These are phyloP conservation scores for Hepsetus odoe DNA, from an alignment of 2,113 vertebrate genomes.

Conservation along the genomic window DNA sequence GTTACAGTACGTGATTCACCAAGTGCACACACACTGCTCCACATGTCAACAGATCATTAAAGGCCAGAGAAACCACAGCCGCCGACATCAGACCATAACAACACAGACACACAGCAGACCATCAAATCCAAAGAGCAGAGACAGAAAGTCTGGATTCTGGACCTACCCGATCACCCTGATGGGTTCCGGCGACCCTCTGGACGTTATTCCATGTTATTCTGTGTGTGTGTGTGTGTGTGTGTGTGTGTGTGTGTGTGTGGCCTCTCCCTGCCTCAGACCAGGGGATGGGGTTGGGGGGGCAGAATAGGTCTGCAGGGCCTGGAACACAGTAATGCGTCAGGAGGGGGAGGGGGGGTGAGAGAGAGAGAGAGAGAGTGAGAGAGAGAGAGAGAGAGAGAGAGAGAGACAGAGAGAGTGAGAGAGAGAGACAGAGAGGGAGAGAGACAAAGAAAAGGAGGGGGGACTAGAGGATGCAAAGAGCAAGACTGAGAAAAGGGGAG, in stretches of 20 bases:
- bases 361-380: slow-evolving; percentile 31
- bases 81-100: not conserved
- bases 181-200: slow-evolving; percentile 37
- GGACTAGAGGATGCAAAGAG: too few relatives aligned
- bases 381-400: not conserved
- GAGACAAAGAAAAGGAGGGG: not conserved
- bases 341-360: slow-evolving; percentile 32
- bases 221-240: slow-evolving; percentile 29
- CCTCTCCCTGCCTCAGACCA: slow-evolving; percentile 57
- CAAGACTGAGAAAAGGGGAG: too few relatives aligned
- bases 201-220: slow-evolving; percentile 47
- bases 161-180: slow-evolving; percentile 42
- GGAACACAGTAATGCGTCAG: slow-evolving; percentile 64
- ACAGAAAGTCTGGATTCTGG: not conserved
- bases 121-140: not conserved
- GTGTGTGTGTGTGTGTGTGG: slow-evolving; percentile 35
- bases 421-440: too few relatives aligned
- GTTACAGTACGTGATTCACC: too few relatives aligned
- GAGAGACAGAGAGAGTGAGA: too few relatives aligned
- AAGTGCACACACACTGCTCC: too few relatives aligned
- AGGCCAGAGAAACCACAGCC: slow-evolving; percentile 2
- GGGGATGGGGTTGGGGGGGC: slow-evolving; percentile 3
- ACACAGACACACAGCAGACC: slow-evolving; percentile 3
- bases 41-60: not conserved
- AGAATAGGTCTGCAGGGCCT: slow-evolving; percentile 51